phyloP scores from a whole-genome alignment of 2,113 vertebrate species.

The Fregata magnificens region DNA sequence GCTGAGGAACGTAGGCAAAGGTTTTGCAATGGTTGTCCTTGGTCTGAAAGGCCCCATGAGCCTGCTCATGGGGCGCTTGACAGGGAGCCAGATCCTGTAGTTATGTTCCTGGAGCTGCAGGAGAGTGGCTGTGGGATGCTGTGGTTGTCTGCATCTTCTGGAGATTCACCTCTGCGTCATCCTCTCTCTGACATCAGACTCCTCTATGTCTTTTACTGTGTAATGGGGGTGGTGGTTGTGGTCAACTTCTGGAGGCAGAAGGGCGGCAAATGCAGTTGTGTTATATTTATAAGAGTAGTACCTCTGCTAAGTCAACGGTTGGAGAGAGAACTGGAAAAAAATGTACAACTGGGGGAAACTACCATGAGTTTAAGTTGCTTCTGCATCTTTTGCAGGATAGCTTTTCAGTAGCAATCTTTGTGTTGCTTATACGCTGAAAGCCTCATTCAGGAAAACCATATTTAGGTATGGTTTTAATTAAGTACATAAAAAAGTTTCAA shows the following conservation, averaged over 20 bases:
- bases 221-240: background rate
- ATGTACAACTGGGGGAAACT: background rate
- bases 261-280: background rate
- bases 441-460: background rate
- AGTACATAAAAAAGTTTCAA: background rate
- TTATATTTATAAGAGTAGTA: background rate
- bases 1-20: background rate
- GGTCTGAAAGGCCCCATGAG: background rate
- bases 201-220: background rate
- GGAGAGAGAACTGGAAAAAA: background rate
- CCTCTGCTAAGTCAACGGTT: background rate
- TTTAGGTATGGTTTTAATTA: background rate
- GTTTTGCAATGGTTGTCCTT: background rate
- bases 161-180: background rate
- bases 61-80: background rate
- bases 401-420: background rate
- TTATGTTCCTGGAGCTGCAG: background rate
- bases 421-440: background rate
- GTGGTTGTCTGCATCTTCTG: background rate
- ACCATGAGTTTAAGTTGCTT: background rate
- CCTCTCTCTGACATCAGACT: background rate
- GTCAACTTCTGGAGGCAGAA: background rate
- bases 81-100: background rate
- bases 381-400: background rate
- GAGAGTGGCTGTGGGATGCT: background rate